Evolutionary conservation across 2,113 vertebrate genomes (phyloP).

Genomic region (Bubo blakistoni): DNA sequence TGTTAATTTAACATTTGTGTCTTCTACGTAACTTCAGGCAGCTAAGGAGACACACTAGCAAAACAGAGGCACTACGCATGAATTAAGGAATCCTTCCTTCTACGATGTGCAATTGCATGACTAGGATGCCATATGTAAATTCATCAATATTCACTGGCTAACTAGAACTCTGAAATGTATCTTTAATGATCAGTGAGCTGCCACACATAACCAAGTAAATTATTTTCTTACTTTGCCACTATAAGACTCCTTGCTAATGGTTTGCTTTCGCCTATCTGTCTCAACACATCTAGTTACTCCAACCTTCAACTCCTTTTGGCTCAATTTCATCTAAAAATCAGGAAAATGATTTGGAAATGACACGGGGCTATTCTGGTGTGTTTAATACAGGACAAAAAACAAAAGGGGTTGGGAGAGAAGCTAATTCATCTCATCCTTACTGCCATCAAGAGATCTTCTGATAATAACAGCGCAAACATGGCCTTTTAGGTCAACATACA

Average conservation of each 20-base stretch:
- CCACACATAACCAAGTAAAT: background rate
- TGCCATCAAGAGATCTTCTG: background rate
- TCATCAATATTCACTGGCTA: background rate
- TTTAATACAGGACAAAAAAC: background rate
- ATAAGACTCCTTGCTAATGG: background rate
- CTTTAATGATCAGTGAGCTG: background rate
- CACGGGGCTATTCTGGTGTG: background rate
- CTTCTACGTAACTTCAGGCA: background rate
- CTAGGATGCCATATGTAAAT: background rate
- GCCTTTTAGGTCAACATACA: background rate
- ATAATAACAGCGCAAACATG: background rate
- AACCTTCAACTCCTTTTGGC: background rate
- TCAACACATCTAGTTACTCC: background rate
- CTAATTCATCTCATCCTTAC: background rate
- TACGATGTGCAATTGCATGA: rapidly evolving
- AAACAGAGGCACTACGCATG: background rate
- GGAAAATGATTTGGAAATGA: background rate
- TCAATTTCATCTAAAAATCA: background rate
- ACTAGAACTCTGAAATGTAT: background rate
- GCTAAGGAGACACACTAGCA: background rate
- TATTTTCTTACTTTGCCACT: background rate
- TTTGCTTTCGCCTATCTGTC: background rate
- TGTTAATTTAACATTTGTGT: background rate
- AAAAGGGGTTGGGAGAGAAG: background rate
- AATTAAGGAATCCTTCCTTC: background rate